Percentiles rank a stretch among this genome's conserved stretches.
Conservation (phyloP, 2,113 vertebrate genomes). For the Eptatretus burgeri region DNA sequence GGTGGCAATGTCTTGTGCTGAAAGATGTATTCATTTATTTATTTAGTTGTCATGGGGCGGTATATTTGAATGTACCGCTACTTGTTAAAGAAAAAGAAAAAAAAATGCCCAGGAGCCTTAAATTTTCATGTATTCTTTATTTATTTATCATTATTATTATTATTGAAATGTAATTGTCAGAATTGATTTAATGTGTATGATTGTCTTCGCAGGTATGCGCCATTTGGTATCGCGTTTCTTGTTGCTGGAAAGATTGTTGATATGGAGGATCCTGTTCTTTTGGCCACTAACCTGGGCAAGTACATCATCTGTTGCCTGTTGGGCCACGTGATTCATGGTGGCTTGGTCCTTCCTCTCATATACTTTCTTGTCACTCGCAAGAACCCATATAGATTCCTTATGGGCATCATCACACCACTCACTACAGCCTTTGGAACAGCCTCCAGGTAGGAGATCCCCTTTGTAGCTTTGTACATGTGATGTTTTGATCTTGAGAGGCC, state of each 20-base stretch:
- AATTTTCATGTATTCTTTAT: too few species aligned
- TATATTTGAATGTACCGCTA: too few species aligned
- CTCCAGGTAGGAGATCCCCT: conserved; percentile 34
- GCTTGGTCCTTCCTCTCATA: conserved; percentile 56
- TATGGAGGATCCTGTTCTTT: conserved; percentile 54
- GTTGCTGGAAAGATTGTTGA: conserved; percentile 94
- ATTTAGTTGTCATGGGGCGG: too few species aligned
- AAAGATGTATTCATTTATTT: too few species aligned
- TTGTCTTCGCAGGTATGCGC: conserved; percentile 43
- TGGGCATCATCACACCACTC: conserved; percentile 65
- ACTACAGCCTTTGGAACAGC: conserved; percentile 83
- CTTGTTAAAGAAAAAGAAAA: too few species aligned
- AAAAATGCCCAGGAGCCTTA: too few species aligned
- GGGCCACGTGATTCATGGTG: conserved; percentile 79
- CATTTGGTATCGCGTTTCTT: conserved; percentile 79
- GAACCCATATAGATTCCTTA: conserved; percentile 66
- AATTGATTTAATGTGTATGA: not conserved
- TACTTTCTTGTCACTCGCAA: conserved; percentile 59
- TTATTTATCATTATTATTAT: too few species aligned
- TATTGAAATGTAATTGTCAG: too few species aligned
- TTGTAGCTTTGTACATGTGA: too few species aligned
- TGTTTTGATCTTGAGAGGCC: too few species aligned
- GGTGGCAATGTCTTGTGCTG: too few species aligned
- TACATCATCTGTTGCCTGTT: conserved; percentile 80
- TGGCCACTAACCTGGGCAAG: conserved; percentile 78